Conservation (phyloP, 2,888 invertebrate species). For the Perdita meconis region DNA sequence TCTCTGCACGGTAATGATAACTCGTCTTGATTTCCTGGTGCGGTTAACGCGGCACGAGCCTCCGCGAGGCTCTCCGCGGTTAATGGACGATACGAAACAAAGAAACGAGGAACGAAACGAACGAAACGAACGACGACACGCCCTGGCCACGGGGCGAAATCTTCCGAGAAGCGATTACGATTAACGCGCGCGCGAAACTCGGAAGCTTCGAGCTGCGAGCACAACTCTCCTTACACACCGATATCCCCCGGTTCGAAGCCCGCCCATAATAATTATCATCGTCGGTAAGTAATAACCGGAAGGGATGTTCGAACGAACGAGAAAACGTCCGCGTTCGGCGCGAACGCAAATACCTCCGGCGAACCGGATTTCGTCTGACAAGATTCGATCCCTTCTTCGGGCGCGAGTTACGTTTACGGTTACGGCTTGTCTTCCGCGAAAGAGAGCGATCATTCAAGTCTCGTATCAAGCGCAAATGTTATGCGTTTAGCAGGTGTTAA, state of each 20-base stretch:
- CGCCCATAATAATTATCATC: constrained; percentile 60
- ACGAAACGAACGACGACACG: constrained; percentile 60
- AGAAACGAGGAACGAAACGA: constrained; percentile 61
- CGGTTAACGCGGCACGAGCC: constrained; percentile 77
- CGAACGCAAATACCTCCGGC: constrained; percentile 12
- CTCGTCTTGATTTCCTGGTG: constrained; percentile 78
- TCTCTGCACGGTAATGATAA: constrained; percentile 76
- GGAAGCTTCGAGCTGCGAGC: constrained; percentile 59
- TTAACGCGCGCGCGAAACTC: constrained; percentile 66
- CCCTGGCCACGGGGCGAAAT: constrained; percentile 72
- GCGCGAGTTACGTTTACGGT: neutral
- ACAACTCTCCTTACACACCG: constrained; percentile 63
- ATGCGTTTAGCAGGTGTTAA: neutral
- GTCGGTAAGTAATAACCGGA: constrained; percentile 62
- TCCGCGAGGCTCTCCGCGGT: constrained; percentile 56
- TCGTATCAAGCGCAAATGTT: neutral
- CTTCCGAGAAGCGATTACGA: constrained; percentile 71
- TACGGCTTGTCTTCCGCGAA: neutral
- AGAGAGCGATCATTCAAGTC: neutral
- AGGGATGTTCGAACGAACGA: constrained; percentile 36
- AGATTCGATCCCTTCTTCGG: neutral
- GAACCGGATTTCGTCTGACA: constrained; percentile 10
- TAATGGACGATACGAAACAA: constrained; percentile 67
- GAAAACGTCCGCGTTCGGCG: constrained; percentile 39
- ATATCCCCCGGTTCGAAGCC: constrained; percentile 27